Base-by-base conservation (phyloP, 23 tunicate species). In the Phallusia fumigata region DNA sequence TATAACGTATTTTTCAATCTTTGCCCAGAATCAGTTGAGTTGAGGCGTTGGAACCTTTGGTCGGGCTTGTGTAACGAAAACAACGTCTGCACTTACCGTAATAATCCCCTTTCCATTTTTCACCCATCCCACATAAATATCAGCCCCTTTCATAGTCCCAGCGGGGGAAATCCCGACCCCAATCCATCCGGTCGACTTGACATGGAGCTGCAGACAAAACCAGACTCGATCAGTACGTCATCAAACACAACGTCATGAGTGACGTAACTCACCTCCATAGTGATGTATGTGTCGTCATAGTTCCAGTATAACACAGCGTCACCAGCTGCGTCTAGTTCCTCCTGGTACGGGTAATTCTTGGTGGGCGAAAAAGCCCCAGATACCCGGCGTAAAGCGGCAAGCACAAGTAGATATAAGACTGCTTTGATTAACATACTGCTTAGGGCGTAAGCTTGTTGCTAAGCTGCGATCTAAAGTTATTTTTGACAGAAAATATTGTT, bases 61-160 rank as follows among this genome's bases (percentile, higher is more conserved):
- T n/a, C n/a, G n/a, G n/a, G n/a, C n/a, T n/a, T n/a, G n/a, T n/a
- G n/a, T n/a, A n/a, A n/a, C n/a, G n/a, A n/a, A n/a, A n/a, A n/a
- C n/a, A n/a, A n/a, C n/a, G n/a, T n/a, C n/a, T n/a, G n/a, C n/a
- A n/a, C n/a, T n/a, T 13, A 58, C 69, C 69, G 69, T 58, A 24
- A 58, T 58, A 21, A 21, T 58, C 28, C 28, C 69, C 28, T 58
- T 58, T 58, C 69, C 69, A 58, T 58, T 16, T 58, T 58, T 58
- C 69, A 58, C 69, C 69, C 69, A 58, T 3, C 69, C 69, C 26
- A 58, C 69, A 58, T 21, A 58, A 22, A 58, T 58, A 24, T 58
- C 69, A 58, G 69, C 69, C 28, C 69, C 69, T 5, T 58, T 58
- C 69, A 58, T 58, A 3, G 28, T 24, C 28, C 28, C 26, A 58